A percentile compares a stretch with the other conserved stretches of the same genome.
Conservation (phyloP, 1,140 invertebrate genomes). For the Macrobrachium rosenbergii region DNA sequence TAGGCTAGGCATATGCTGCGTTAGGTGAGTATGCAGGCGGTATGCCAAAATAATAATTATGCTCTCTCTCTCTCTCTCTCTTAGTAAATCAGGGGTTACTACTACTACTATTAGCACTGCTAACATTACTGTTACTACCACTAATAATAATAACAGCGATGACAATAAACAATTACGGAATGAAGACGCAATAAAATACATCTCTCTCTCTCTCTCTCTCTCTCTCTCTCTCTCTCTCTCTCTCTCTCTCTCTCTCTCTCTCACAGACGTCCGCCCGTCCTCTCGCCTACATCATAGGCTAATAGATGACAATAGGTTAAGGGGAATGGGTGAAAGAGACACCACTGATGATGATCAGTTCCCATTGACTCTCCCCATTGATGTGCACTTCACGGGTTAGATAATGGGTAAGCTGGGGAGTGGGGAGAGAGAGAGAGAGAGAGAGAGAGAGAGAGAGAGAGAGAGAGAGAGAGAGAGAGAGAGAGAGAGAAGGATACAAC, state of each 20-base stretch:
- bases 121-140: not conserved
- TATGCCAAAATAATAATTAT: no score
- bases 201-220: slow-evolving; percentile 38
- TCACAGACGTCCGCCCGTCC: not conserved
- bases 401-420: not conserved
- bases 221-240: slow-evolving; percentile 44
- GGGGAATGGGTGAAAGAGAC: no score
- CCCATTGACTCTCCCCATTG: not conserved
- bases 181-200: not conserved
- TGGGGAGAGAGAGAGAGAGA: not conserved
- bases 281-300: not conserved
- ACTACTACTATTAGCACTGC: no score
- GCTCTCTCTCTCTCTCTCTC: slow-evolving; percentile 28
- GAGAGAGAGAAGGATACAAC: no score
- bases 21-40: no score
- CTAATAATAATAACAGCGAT: slow-evolving; percentile 1
- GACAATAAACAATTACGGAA: not conserved
- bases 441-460: slow-evolving; percentile 8
- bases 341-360: not conserved
- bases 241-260: slow-evolving; percentile 29
- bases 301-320: no score
- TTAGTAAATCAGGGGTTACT: not conserved
- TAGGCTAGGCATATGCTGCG: no score
- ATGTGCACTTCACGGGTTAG: no score
- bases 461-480: not conserved